phyloP scores from a whole-genome alignment of 2,797 vertebrate species.

The Crocidura indochinensis region DNA sequence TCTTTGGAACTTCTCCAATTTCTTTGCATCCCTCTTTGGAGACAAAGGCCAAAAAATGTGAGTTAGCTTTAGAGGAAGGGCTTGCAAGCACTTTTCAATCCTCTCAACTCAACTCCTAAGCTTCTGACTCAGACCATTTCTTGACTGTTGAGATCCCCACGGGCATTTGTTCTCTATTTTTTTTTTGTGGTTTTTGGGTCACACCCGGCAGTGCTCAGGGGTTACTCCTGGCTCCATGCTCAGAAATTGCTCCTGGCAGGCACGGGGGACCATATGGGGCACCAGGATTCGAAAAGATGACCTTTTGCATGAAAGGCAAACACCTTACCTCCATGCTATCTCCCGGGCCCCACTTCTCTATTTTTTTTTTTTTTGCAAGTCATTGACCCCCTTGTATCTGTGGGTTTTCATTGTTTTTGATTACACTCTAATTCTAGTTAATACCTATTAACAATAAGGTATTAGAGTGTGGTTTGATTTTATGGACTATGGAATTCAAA shows the following conservation, averaged over 20 bases:
- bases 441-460: neutral
- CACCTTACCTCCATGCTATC: no score
- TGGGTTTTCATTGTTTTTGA: slow-evolving; percentile 53
- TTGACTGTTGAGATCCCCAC: neutral
- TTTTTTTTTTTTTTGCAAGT: slow-evolving; percentile 31
- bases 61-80: slow-evolving; percentile 11
- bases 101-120: neutral
- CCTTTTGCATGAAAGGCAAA: no score
- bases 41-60: neutral
- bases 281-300: no score
- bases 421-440: slow-evolving; percentile 33
- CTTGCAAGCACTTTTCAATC: neutral
- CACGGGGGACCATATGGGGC: no score
- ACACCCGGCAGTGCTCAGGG: no score
- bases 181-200: no score
- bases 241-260: no score
- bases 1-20: slow-evolving; percentile 30
- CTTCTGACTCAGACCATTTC: neutral
- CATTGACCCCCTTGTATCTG: neutral
- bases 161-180: slow-evolving; percentile 10
- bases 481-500: slow-evolving; percentile 44
- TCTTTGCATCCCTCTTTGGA: slow-evolving; percentile 24
- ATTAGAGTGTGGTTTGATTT: slow-evolving; percentile 43
- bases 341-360: no score
- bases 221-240: no score